A percentile compares a stretch with the other conserved stretches of the same genome.
Evolutionary conservation across 2,888 invertebrate species (phyloP).

Genomic region (Frankliniella fusca): DNA sequence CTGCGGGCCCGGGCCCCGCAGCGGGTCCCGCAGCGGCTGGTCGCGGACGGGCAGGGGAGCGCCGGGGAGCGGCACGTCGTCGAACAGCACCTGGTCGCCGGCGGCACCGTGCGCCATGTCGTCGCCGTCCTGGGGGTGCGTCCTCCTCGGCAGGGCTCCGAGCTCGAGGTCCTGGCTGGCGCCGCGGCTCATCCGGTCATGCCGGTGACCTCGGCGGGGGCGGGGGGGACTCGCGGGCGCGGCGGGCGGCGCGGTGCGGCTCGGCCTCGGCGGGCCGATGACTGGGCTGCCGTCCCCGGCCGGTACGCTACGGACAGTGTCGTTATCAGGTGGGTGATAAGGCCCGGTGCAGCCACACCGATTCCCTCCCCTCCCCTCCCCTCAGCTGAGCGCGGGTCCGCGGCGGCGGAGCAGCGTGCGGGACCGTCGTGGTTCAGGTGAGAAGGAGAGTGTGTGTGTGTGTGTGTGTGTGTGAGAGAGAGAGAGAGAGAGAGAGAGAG

Average conservation of each 20-base stretch:
- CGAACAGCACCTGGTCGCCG: neutral
- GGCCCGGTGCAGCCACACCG: neutral
- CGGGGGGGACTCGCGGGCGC: neutral
- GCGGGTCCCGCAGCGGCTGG: neutral
- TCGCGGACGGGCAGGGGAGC: neutral
- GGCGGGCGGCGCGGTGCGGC: neutral
- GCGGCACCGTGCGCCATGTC: neutral
- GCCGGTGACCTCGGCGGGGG: no score
- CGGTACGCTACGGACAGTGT: neutral
- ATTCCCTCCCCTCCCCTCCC: neutral
- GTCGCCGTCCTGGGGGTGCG: neutral
- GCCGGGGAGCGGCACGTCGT: slow-evolving; percentile 6
- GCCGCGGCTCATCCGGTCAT: neutral
- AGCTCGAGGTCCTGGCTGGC: neutral
- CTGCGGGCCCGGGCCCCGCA: neutral
- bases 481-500: slow-evolving; percentile 1
- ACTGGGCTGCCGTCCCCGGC: neutral
- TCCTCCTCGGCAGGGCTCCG: no score
- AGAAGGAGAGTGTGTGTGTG: neutral
- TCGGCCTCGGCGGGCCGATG: neutral
- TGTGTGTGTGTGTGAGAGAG: neutral
- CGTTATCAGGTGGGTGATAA: slow-evolving; percentile 1
- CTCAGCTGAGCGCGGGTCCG: no score
- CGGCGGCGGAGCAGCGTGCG: no score
- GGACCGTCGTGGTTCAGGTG: neutral